Conservation (phyloP, 64 coral and sea anemone species). For the Anthopleura sola region DNA sequence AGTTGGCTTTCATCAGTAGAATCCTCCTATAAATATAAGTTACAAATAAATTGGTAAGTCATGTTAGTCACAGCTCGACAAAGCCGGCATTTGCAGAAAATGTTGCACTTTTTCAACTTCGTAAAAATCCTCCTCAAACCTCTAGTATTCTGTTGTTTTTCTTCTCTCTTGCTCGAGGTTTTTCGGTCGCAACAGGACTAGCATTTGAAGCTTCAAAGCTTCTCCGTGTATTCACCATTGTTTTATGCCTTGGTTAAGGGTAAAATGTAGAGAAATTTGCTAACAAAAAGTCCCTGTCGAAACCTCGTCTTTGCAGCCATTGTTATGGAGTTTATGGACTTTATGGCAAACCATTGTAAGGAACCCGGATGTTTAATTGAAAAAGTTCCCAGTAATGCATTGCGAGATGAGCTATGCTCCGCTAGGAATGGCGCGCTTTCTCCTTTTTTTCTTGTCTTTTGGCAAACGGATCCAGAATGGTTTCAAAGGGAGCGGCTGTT, state of each 20-base stretch:
- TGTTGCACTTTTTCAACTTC: constrained; percentile 23
- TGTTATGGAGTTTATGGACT: constrained; percentile 16
- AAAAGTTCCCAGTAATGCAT: not conserved
- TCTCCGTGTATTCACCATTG: constrained; percentile 22
- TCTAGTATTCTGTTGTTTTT: not conserved
- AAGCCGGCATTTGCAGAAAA: not conserved
- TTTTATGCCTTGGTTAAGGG: not conserved
- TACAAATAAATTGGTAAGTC: not conserved
- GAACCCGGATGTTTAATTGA: constrained; percentile 1
- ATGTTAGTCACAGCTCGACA: not conserved
- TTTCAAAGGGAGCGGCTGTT: too few relatives aligned
- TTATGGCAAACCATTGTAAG: not conserved
- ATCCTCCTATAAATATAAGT: constrained; percentile 16
- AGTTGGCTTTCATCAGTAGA: constrained; percentile 46
- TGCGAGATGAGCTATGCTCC: not conserved
- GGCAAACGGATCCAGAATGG: too few relatives aligned
- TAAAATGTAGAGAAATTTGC: not conserved
- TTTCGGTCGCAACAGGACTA: not conserved
- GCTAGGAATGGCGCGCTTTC: too few relatives aligned
- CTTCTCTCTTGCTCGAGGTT: not conserved
- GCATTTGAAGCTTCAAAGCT: constrained; percentile 21
- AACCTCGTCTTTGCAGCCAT: not conserved
- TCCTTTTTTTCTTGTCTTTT: too few relatives aligned
- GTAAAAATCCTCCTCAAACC: constrained; percentile 4
- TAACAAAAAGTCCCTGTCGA: not conserved